These are phyloP conservation scores for Corythornis madagascariensis DNA, from an alignment of 2,113 vertebrate genomes.

Conservation along the genomic window DNA sequence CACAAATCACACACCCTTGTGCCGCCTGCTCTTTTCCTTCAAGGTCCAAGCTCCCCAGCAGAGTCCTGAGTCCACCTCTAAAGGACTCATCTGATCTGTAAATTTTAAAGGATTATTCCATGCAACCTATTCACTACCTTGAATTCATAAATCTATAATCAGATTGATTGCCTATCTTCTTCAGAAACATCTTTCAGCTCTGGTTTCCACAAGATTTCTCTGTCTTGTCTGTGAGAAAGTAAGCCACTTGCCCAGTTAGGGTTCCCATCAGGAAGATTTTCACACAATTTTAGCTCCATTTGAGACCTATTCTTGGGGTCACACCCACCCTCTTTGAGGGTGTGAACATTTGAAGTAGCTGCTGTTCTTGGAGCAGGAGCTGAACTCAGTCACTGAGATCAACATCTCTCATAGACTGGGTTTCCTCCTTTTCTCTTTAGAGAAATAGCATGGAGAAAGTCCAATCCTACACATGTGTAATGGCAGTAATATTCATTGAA, in stretches of 20 bases:
- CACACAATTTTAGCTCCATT: background rate
- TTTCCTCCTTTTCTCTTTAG: background rate
- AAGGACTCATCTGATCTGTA: background rate
- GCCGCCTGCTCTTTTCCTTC: background rate
- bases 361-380: background rate
- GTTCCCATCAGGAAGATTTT: background rate
- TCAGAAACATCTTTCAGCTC: background rate
- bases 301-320: background rate
- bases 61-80: background rate
- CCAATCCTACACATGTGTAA: background rate
- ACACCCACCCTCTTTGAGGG: background rate
- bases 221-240: background rate
- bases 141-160: background rate
- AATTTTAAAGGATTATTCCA: background rate
- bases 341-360: background rate
- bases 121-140: background rate
- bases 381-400: background rate
- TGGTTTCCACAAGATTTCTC: background rate
- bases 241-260: background rate
- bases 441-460: background rate
- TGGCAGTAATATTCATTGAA: background rate
- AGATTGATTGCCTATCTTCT: background rate
- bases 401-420: background rate
- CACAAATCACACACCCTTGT: background rate
- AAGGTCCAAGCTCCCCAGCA: background rate